Base-by-base conservation (phyloP, 1,140 invertebrate species). In the Laodelphax striatellus region DNA sequence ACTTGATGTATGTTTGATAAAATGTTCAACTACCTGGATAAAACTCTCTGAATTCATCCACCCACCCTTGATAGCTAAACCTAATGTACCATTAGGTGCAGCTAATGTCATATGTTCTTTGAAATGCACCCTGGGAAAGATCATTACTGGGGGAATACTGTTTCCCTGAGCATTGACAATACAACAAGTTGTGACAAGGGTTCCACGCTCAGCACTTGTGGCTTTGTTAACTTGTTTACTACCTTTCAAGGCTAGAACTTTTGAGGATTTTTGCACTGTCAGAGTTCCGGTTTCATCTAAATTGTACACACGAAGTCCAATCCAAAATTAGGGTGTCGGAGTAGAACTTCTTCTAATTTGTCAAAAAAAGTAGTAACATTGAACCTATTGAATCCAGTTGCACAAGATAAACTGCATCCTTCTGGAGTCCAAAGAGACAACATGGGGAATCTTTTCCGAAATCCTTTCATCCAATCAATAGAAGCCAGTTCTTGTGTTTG, bases 351-450 rank as follows among this genome's bases (percentile, higher is more conserved):
- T 38, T 56, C 59, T 24, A 57, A 62, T 38, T 65, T 61, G 41
- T 65, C 58, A 67, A 62, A 66, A 60, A 66, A 68, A 55, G 55
- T 42, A 31, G 31, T 38, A 59, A 66, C 58, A 62, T 62, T 70
- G 16, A 57, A 17, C 52, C 55, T 50, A 63, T 71, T 69, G 60
- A 71, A 71, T 46, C 62, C 50, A 55, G 70, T 71, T 52, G 67
- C 67, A 54, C 69, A 65, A 34, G 62, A 55, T 54, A 69, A 64
- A 63, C 70, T 72, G 21, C 66, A 69, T 24, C 64, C 61, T 65
- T 70, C 69, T 62, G 69, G 66, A 58, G 61, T 65, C 24, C 69
- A 52, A 34, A 70, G 64, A 50, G 68, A 68, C 31, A 76, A 58
- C 17, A 61, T 50, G 11, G 59, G 63, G 63, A 75, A 67, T 28